Evolutionary conservation across 1,140 invertebrate species (phyloP).

Genomic region (Bombus waltoni): DNA sequence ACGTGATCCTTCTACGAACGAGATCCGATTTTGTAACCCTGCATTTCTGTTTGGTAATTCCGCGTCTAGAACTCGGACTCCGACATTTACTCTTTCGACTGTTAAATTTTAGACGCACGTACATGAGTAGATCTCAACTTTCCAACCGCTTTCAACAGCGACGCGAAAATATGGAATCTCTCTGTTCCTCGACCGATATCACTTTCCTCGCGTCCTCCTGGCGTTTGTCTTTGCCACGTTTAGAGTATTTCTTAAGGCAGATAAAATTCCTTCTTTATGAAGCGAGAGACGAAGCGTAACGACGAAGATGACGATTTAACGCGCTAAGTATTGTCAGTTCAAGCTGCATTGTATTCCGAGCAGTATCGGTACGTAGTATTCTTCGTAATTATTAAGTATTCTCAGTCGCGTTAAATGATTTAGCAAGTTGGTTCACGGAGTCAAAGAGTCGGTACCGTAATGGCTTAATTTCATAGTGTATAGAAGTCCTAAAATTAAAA

Average conservation of each 20-base stretch:
- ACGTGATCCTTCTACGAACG: slow-evolving; percentile 39
- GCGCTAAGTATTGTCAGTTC: not conserved
- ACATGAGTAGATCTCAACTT: not conserved
- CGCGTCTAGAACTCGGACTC: not conserved
- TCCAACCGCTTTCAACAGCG: not conserved
- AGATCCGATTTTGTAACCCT: slow-evolving; percentile 10
- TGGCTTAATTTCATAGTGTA: not conserved
- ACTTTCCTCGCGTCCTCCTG: not conserved
- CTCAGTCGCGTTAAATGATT: too few relatives aligned
- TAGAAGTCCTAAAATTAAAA: too few relatives aligned
- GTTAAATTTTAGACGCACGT: slow-evolving; percentile 4
- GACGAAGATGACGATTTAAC: not conserved
- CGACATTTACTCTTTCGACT: not conserved
- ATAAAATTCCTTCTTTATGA: not conserved
- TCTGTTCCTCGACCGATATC: not conserved
- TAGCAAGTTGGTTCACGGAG: too few relatives aligned
- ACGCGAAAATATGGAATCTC: not conserved
- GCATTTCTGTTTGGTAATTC: slow-evolving; percentile 11
- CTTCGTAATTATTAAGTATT: too few relatives aligned
- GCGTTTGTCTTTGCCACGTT: not conserved
- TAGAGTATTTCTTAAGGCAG: not conserved
- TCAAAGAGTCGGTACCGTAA: not conserved
- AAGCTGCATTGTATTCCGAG: too few relatives aligned
- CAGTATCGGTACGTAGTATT: too few relatives aligned
- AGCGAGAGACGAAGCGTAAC: not conserved